phyloP scores from a whole-genome alignment of 1,140 invertebrate species.

The Gryllus bimaculatus region DNA sequence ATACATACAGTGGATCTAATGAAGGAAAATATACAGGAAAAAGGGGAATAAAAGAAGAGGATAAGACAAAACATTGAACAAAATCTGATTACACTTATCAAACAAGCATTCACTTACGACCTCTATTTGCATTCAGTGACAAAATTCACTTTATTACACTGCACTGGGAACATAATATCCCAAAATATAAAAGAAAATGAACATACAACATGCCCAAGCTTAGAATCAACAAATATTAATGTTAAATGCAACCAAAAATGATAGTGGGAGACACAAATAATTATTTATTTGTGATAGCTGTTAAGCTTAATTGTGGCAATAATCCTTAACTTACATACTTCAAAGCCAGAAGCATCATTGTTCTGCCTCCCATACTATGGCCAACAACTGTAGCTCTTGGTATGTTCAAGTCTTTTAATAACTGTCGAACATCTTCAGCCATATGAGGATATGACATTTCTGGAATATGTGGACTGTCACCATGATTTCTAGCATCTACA shows the following conservation, averaged over 20 bases:
- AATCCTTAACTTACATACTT: slow-evolving; percentile 39
- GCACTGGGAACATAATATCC: too few relatives aligned
- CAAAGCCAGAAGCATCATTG: slow-evolving; percentile 69
- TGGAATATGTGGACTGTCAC: slow-evolving; percentile 69
- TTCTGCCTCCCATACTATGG: slow-evolving; percentile 84
- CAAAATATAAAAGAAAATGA: too few relatives aligned
- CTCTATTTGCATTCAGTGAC: too few relatives aligned
- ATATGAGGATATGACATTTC: slow-evolving; percentile 62
- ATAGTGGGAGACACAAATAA: background rate
- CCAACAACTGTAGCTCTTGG: slow-evolving; percentile 61
- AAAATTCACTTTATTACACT: too few relatives aligned
- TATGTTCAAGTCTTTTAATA: slow-evolving; percentile 53
- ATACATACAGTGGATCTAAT: background rate
- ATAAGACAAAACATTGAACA: background rate
- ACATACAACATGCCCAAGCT: too few relatives aligned
- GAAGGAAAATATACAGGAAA: background rate
- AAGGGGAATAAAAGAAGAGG: background rate
- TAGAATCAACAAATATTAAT: background rate
- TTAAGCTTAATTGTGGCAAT: background rate
- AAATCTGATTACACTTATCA: background rate
- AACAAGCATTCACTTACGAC: too few relatives aligned
- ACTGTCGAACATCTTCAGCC: slow-evolving; percentile 57
- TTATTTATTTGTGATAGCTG: background rate
- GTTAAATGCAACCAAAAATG: background rate
- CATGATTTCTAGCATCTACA: slow-evolving; percentile 84